Percentiles rank a stretch among this genome's conserved stretches.
Evolutionary conservation across 2,113 vertebrate species (phyloP).

Genomic region (Takifugu bimaculatus): DNA sequence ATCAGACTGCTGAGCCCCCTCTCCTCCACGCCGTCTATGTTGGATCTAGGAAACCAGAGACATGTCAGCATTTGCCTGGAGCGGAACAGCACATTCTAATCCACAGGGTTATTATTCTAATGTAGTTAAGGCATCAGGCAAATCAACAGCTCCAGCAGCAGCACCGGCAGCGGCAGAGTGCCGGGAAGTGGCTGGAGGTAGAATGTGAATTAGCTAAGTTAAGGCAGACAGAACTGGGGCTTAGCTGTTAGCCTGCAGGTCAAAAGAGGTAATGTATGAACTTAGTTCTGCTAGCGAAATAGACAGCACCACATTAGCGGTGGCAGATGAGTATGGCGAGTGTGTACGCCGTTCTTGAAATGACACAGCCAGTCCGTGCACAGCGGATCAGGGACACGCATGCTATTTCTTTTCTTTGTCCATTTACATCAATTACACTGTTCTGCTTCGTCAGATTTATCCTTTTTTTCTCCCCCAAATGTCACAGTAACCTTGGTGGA

Average conservation of each 20-base stretch:
- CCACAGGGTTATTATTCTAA: constrained; percentile 55
- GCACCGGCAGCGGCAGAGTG: constrained; percentile 7
- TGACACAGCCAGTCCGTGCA: constrained; percentile 7
- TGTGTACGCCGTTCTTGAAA: constrained; percentile 20
- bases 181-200: constrained; percentile 46
- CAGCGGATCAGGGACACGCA: constrained; percentile 27
- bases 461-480: background rate
- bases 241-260: constrained; percentile 63
- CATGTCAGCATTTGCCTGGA: constrained; percentile 21
- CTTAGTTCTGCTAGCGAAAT: constrained; percentile 46
- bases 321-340: constrained; percentile 35
- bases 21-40: background rate
- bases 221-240: constrained; percentile 70
- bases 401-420: no score
- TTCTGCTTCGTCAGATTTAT: constrained; percentile 22
- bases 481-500: constrained; percentile 40
- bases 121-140: constrained; percentile 60
- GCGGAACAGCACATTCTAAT: constrained; percentile 35
- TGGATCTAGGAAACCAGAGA: constrained; percentile 13
- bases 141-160: constrained; percentile 49
- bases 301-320: constrained; percentile 49
- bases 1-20: no score
- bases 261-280: constrained; percentile 67
- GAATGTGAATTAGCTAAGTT: constrained; percentile 64
- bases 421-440: background rate